Conservation (phyloP, 1,140 invertebrate species). For the Caligus rogercresseyi region DNA sequence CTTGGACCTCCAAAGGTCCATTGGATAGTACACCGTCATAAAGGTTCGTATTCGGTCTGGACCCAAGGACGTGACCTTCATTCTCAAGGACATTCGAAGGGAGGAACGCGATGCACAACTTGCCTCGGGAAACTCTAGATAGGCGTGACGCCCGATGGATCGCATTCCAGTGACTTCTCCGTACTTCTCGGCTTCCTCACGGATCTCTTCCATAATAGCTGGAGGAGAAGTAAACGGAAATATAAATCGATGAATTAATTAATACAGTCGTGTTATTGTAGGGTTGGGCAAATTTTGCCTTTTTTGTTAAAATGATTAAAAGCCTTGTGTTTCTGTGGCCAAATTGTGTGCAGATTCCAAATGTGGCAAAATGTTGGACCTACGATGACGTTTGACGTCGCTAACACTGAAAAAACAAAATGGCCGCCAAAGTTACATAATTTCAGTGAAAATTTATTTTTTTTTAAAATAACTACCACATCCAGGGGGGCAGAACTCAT, state of each 20-base stretch:
- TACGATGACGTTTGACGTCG: too few species aligned
- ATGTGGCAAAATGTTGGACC: too few species aligned
- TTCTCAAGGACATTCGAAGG: background rate
- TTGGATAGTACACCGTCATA: background rate
- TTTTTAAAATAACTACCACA: too few species aligned
- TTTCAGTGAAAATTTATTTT: too few species aligned
- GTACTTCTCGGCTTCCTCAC: background rate
- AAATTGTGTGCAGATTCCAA: too few species aligned
- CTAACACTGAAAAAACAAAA: too few species aligned
- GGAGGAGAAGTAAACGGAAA: background rate
- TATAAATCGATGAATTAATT: background rate
- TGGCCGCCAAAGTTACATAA: too few species aligned
- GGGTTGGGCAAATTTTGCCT: background rate
- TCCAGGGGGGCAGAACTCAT: too few species aligned
- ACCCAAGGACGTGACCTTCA: background rate
- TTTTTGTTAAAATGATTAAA: too few species aligned
- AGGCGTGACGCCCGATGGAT: background rate
- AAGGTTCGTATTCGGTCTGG: background rate
- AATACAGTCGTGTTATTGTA: background rate
- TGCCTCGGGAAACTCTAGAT: background rate
- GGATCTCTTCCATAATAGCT: background rate
- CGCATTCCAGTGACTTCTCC: background rate
- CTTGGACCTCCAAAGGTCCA: background rate
- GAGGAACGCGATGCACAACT: background rate
- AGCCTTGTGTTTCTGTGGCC: too few species aligned